phyloP scores from a whole-genome alignment of 1,140 invertebrate genomes.

The Dinoponera quadriceps region DNA sequence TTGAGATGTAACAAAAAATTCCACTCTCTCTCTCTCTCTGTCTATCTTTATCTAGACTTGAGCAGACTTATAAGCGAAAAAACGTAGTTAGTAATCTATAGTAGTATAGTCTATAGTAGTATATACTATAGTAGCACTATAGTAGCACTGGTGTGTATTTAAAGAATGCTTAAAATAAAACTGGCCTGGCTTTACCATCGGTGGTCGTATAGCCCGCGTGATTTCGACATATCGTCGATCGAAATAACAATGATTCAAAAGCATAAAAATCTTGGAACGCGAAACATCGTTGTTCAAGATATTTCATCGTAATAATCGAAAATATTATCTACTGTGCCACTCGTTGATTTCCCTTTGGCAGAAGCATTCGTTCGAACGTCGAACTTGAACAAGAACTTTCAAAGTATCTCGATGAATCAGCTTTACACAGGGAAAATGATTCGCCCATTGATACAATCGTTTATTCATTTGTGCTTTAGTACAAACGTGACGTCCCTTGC shows the following conservation, averaged over 20 bases:
- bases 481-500: constrained; percentile 66
- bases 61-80: not conserved
- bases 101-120: too few species aligned
- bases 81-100: not conserved
- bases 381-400: not conserved
- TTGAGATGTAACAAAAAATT: not conserved
- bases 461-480: constrained; percentile 74
- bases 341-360: too few species aligned
- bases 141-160: constrained; percentile 8
- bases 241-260: not conserved
- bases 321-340: not conserved
- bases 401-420: not conserved
- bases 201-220: constrained; percentile 37
- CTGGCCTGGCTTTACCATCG: constrained; percentile 17
- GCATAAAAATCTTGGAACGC: not conserved
- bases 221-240: constrained; percentile 3
- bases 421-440: not conserved
- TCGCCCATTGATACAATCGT: constrained; percentile 63
- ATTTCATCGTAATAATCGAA: too few species aligned
- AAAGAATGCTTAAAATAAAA: constrained; percentile 57
- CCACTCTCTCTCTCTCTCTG: too few species aligned
- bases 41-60: not conserved
- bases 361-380: not conserved
- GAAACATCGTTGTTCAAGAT: not conserved
- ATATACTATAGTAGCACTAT: too few species aligned